These are phyloP conservation scores for Cephus rjabovi DNA, from an alignment of 2,888 invertebrate species.

Conservation along the genomic window DNA sequence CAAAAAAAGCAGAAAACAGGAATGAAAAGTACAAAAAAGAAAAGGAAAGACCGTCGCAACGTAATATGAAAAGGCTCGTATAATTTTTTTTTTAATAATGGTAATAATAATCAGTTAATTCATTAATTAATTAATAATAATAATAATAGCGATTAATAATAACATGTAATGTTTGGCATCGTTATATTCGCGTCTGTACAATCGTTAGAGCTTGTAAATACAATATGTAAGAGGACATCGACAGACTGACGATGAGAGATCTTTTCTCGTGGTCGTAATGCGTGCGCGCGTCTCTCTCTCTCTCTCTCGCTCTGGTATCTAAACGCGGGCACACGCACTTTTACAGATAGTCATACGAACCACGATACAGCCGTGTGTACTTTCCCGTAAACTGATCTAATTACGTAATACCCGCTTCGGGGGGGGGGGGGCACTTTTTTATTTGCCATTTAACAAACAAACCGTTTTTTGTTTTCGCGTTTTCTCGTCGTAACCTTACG, in stretches of 20 bases:
- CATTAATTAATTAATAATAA: constrained; percentile 35
- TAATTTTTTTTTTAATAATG: constrained; percentile 46
- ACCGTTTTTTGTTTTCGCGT: neutral
- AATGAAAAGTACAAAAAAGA: neutral
- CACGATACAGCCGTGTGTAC: neutral
- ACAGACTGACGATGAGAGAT: neutral
- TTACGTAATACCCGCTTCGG: neutral
- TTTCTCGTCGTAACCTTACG: neutral
- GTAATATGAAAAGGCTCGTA: constrained; percentile 45
- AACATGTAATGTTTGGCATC: constrained; percentile 63
- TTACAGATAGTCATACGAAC: neutral
- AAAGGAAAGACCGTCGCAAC: constrained; percentile 24
- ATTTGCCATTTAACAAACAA: neutral
- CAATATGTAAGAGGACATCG: neutral
- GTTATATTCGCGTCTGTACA: constrained; percentile 61
- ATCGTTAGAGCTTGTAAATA: constrained; percentile 27
- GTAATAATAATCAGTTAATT: constrained; percentile 38
- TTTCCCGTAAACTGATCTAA: neutral
- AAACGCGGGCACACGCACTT: neutral
- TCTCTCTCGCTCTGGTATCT: neutral
- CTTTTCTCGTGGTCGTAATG: neutral
- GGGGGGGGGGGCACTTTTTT: neutral
- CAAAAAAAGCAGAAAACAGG: neutral
- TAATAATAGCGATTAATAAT: constrained; percentile 29
- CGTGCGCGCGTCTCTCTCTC: neutral